phyloP scores from a whole-genome alignment of 2,888 invertebrate species.

The Drosophila lacicola region DNA sequence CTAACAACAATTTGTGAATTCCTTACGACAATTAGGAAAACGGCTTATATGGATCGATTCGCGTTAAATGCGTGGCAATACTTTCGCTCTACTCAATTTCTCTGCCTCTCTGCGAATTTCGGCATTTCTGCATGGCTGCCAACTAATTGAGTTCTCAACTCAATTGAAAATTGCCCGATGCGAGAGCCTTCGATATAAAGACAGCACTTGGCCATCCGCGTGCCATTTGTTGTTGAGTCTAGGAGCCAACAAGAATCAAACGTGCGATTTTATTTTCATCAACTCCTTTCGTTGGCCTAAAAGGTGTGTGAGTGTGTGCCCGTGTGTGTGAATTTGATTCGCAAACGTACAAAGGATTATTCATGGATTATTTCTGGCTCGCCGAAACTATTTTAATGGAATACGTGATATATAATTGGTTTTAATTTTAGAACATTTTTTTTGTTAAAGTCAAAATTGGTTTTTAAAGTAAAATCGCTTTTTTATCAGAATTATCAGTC shows the following conservation, averaged over 20 bases:
- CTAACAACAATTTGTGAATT: conserved; percentile 9
- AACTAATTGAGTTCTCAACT: conserved; percentile 57
- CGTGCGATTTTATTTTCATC: conserved; percentile 68
- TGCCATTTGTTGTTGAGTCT: conserved; percentile 85
- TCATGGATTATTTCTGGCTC: not conserved
- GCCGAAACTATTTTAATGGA: conserved; percentile 1
- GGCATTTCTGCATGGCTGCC: conserved; percentile 38
- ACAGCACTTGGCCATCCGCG: conserved; percentile 65
- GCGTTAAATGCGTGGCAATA: conserved; percentile 50
- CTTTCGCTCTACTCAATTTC: conserved; percentile 43
- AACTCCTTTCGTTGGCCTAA: conserved; percentile 72
- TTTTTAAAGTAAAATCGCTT: conserved; percentile 4
- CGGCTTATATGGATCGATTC: conserved; percentile 83
- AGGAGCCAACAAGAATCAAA: conserved; percentile 83
- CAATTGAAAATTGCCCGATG: conserved; percentile 42
- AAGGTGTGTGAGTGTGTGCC: conserved; percentile 65
- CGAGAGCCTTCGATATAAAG: conserved; percentile 81
- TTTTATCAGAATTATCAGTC: not conserved
- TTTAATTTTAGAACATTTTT: not conserved
- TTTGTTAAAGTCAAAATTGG: not conserved
- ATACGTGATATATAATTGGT: conserved; percentile 5
- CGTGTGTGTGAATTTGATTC: conserved; percentile 5
- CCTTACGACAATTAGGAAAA: conserved; percentile 53
- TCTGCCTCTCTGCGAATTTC: conserved; percentile 28
- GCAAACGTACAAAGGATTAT: conserved; percentile 12